phyloP scores from a whole-genome alignment of 1,140 invertebrate species.

The Sitodiplosis mosellana region DNA sequence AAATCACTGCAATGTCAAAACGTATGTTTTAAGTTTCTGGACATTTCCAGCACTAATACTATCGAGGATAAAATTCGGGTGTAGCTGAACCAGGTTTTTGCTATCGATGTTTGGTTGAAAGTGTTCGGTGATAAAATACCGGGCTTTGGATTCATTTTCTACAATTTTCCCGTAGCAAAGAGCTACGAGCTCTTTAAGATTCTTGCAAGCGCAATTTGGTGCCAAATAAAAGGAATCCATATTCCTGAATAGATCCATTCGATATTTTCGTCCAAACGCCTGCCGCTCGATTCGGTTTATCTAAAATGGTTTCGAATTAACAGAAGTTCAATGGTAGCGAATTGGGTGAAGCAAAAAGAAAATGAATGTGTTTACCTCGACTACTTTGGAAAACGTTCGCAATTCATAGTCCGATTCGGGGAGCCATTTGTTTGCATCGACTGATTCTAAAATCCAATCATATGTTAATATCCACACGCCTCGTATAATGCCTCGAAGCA shows the following conservation, averaged over 20 bases:
- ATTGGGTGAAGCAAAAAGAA: neutral
- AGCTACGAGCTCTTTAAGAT: conserved; percentile 28
- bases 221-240: conserved; percentile 29
- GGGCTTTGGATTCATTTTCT: conserved; percentile 20
- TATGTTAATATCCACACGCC: conserved; percentile 34
- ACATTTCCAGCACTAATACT: conserved; percentile 19
- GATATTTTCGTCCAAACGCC: conserved; percentile 28
- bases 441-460: conserved; percentile 30
- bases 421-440: conserved; percentile 28
- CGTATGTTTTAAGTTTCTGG: conserved; percentile 14
- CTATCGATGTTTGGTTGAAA: conserved; percentile 12
- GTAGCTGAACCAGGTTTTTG: conserved; percentile 14
- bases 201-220: conserved; percentile 16
- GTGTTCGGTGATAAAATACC: conserved; percentile 27
- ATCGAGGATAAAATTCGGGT: conserved; percentile 30
- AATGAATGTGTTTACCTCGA: neutral
- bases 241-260: conserved; percentile 27
- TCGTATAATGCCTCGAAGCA: conserved; percentile 30
- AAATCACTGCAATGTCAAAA: conserved; percentile 5
- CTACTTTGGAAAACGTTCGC: conserved; percentile 26
- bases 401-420: conserved; percentile 31
- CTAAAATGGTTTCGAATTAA: conserved; percentile 14
- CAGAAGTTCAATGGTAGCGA: neutral
- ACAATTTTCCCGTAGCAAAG: conserved; percentile 27
- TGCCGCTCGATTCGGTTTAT: conserved; percentile 28